Conservation (phyloP, 2,113 vertebrate genomes). For the Trogon melanurus region DNA sequence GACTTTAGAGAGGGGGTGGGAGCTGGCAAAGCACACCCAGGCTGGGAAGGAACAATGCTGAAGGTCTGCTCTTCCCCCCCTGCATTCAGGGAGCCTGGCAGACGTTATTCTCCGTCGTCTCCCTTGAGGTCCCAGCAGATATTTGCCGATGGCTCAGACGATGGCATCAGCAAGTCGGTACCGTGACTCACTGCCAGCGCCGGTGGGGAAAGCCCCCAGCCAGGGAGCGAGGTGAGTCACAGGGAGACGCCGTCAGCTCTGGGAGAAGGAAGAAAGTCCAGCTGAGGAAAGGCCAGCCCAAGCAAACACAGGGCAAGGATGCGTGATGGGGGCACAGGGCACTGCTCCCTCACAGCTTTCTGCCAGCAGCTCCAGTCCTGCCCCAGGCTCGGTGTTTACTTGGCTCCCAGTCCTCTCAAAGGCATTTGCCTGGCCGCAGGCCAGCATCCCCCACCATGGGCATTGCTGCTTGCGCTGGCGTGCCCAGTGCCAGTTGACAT, state of each 20-base stretch:
- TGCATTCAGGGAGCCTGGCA: neutral
- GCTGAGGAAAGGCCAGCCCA: neutral
- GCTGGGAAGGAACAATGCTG: neutral
- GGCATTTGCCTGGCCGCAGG: neutral
- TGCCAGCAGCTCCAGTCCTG: neutral
- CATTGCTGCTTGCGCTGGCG: neutral
- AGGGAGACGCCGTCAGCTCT: neutral
- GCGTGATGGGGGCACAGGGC: accelerated
- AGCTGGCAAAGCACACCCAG: neutral
- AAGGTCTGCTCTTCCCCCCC: neutral
- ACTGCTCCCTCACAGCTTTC: neutral
- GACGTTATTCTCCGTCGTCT: neutral
- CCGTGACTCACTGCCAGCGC: neutral
- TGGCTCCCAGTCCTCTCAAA: neutral
- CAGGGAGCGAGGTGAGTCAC: neutral
- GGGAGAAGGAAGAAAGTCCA: neutral
- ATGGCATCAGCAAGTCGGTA: accelerated
- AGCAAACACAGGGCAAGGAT: neutral
- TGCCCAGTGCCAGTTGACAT: accelerated
- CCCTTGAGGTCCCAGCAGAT: neutral
- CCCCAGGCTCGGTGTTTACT: neutral
- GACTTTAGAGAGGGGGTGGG: neutral
- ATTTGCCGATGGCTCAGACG: neutral
- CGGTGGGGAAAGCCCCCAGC: neutral
- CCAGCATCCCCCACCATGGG: neutral